Base-by-base conservation (phyloP, 2,113 vertebrate species). In the Galeopterus variegatus region DNA sequence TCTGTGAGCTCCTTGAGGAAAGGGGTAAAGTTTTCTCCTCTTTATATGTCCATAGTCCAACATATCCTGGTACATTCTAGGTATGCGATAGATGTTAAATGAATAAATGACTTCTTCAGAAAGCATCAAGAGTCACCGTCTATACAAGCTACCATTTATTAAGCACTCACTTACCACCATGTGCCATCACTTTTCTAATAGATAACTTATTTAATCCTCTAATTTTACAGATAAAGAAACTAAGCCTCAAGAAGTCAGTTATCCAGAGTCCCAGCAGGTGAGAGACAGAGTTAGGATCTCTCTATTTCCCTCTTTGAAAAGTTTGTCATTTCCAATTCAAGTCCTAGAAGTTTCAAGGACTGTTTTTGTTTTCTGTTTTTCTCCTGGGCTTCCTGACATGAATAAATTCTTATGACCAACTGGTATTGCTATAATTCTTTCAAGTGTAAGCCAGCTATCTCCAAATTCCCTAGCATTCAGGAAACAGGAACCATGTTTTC, bases 231-330 rank as follows among this genome's bases (percentile, higher is more conserved):
- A 65, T 48, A 36, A 87, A 90, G 6, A 87, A 80, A 54, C 21
- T 36, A 73, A 65, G 65, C 19, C 26, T 62, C 73, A 21, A 14
- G n/a, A 81, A 93, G 24, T 70, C 50, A 31, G 54, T 72, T 62
- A 77, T 54, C 14, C 54, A 67, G 77, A 93, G n/a, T 91, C 41
- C 58, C 8, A 67, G 21, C 11, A 56, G n/a, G 33, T 90, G 9
- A 88, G 23, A 75, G 24, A 67, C 26, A 89, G 28, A 95, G 24
- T 5, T 62, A 79, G 10, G 48, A n/a, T 83, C 79, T 88, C n/a
- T 77, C 88, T 73, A 50, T 65, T 92, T 92, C 3, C 31, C 24
- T 90, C 60, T 91, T 91, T 88, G 50, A 95, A 86, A 88, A 88
- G 54, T 72, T 72, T 75, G 36, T 90, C 94, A 56, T 87, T 87